Evolutionary conservation across 2,113 vertebrate genomes (phyloP).

Genomic region (Halichoeres trimaculatus): DNA sequence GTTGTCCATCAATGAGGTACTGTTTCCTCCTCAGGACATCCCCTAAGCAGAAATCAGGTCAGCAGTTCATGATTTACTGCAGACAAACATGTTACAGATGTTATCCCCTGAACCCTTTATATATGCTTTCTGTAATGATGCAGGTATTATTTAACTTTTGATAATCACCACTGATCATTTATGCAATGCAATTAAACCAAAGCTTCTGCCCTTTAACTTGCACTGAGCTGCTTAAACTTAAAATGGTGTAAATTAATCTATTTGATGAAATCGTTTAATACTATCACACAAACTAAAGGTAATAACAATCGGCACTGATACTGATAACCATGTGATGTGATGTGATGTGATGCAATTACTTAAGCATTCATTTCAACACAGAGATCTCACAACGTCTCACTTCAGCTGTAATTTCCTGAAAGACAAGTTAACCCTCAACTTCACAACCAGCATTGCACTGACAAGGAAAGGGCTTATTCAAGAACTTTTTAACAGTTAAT

Average conservation of each 20-base stretch:
- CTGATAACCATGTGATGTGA: background rate
- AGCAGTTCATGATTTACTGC: background rate
- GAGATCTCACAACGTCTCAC: background rate
- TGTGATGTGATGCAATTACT: background rate
- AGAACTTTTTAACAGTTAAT: background rate
- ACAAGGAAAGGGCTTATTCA: conserved; percentile 1
- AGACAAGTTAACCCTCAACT: background rate
- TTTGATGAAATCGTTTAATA: background rate
- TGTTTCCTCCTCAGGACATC: background rate
- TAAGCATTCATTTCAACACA: conserved; percentile 8
- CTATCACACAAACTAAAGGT: background rate
- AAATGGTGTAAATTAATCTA: background rate
- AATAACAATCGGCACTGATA: background rate
- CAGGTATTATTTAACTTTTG: background rate
- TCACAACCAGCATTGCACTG: conserved; percentile 12
- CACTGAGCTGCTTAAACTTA: background rate
- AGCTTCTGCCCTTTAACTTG: too few relatives aligned
- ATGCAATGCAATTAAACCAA: background rate
- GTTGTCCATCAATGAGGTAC: background rate
- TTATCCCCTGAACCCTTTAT: background rate
- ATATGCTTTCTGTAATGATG: background rate
- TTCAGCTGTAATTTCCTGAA: background rate
- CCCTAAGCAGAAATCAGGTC: background rate
- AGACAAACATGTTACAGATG: background rate
- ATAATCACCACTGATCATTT: background rate